phyloP scores from a whole-genome alignment of 1,140 invertebrate genomes.

The Apocrypta bakeri region DNA sequence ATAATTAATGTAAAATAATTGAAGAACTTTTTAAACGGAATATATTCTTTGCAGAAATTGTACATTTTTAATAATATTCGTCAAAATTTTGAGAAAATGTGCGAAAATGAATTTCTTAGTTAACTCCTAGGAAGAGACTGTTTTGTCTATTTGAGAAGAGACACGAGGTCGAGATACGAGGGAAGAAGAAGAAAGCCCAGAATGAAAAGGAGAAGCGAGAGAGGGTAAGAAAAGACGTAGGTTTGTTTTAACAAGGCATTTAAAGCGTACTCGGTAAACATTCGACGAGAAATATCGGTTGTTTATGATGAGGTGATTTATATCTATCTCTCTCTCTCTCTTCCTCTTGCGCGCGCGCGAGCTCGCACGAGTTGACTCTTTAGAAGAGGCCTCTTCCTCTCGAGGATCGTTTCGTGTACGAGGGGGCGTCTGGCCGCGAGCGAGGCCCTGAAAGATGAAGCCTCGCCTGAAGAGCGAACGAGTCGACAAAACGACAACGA shows the following conservation, averaged over 20 bases:
- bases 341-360: slow-evolving; percentile 31
- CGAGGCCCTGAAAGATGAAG: neutral
- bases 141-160: neutral
- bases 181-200: neutral
- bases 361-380: slow-evolving; percentile 6
- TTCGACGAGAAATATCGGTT: slow-evolving; percentile 74
- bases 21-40: too few relatives aligned
- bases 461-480: neutral
- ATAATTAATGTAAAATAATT: too few relatives aligned
- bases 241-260: slow-evolving; percentile 76
- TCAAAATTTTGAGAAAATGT: too few relatives aligned
- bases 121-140: too few relatives aligned
- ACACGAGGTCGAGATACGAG: neutral
- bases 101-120: too few relatives aligned
- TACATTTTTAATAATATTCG: too few relatives aligned
- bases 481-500: neutral
- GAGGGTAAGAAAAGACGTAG: slow-evolving; percentile 61
- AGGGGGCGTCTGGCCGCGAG: slow-evolving; percentile 36
- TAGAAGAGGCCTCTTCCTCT: slow-evolving; percentile 1
- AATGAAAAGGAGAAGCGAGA: neutral
- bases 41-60: too few relatives aligned
- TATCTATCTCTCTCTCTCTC: slow-evolving; percentile 62
- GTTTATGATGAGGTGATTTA: slow-evolving; percentile 74
- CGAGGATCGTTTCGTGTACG: slow-evolving; percentile 29
- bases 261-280: slow-evolving; percentile 75